Base-by-base conservation (phyloP, 2,797 vertebrate species). In the Labeo calbasu region DNA sequence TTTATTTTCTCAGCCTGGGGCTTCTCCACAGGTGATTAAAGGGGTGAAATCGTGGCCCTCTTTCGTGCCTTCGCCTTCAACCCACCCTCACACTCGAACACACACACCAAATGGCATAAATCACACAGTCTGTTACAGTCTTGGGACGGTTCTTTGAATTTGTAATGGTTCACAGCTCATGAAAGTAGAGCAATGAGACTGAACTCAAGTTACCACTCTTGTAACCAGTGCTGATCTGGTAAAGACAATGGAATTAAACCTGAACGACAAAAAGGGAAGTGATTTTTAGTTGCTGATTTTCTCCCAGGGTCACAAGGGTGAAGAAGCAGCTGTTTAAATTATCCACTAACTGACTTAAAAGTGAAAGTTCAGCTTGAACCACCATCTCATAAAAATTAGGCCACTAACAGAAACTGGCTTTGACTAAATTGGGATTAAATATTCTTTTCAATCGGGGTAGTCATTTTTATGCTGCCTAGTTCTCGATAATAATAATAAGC, bases 21-120 rank as follows among this genome's bases (percentile, higher is more conserved):
- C 63, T 79, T 79, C 70, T 83, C 61, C 81, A 72, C 84, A 83
- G 81, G 81, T 87, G 79, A 70, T 76, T 68, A 51, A 50, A 77
- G 68, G 79, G 50, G 51, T 55, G 50, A 83, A 71, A 83, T 72
- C 2, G 17, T 36, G 23, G 14, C 40, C 36, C 48, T 73, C 50
- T 65, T 50, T 75, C 14, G 7, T 32, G 25, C 61, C 25, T 32
- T 65, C 6, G 57, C 51, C 77, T 75, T 81, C 61, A 69, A 21
- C 72, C 46, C 81, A 71, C 4, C 48, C 12, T 53, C 59, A 84
- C 53, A 79, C 76, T 69, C 21, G 2, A 63, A 43, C 65, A 65
- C 81, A 65, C 73, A 69, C 17, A 55, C 68, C 21, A 75, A 63
- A 23, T 8, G 17, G 57, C 25, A 36, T 51, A 63, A 63, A 82